Base-by-base conservation (phyloP, 2,113 vertebrate genomes). In the Anser cygnoides region DNA sequence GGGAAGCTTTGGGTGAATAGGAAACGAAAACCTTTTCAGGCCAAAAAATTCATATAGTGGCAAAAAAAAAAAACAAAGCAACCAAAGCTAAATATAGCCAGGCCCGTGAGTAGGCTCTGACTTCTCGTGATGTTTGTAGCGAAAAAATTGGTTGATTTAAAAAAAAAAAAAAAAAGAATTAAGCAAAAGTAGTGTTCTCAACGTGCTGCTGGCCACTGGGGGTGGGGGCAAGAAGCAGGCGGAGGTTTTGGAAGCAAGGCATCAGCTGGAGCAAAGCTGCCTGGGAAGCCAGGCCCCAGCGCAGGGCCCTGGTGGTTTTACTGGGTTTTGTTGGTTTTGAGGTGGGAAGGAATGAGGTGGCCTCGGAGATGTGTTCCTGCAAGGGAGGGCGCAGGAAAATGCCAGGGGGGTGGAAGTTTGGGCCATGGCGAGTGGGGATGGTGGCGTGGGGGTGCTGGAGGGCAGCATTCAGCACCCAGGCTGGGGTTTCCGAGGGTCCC, bases 31-130 rank as follows among this genome's bases (percentile, higher is more conserved):
- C 73, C 39, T 96, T 84, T 84, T 71, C 61, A 72, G 89, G 67
- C 70, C 72, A 33, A 91, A 94, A 84, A 84, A 41, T 57, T 39
- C 61, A 3, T 33, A 49, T 18, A 57, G 4, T 86, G 90, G 92
- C 95, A 87, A 81, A 78, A 93, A 84, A 37, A 37, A 37, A 37
- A 37, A 2, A 41, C 88, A 94, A 96, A 95, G 73, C 67, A 96
- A 93, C 84, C 65, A 23, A 89, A 68, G 77, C 80, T 92, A 93
- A 96, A 93, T 95, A 94, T 95, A 95, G 89, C 10, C 1, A 33
- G 43, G 77, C 92, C 80, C 0, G 0, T 68, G 84, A 95, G 91
- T 67, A 84, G 4, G 3, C 66, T 91, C 72, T 29, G 77, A 68
- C 70, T 93, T 29, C 84, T 87, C 49, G 20, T 82, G 81, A 29